Evolutionary conservation across 2,797 vertebrate genomes (phyloP).

Genomic region (Poeciliopsis presidionis): DNA sequence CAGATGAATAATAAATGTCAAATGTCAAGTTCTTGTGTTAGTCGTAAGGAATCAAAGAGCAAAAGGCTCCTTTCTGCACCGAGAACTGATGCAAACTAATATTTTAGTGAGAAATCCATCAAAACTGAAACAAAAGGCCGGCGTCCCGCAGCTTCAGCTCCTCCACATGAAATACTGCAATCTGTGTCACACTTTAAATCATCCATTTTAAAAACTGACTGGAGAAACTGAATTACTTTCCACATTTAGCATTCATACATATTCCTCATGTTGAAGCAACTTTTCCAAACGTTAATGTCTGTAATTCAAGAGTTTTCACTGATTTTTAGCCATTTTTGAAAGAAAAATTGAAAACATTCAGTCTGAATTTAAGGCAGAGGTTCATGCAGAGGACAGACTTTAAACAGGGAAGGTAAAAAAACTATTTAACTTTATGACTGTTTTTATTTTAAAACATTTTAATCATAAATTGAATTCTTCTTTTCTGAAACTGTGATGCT

Average conservation of each 20-base stretch:
- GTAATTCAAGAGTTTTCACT: background rate
- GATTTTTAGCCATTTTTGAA: background rate
- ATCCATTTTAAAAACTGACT: background rate
- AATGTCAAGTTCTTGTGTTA: background rate
- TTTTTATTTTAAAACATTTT: background rate
- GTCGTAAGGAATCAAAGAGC: slow-evolving; percentile 10
- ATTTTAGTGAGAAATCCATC: background rate
- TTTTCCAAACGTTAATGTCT: background rate
- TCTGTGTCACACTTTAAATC: background rate
- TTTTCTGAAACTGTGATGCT: background rate
- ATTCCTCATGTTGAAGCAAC: background rate
- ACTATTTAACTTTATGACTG: background rate
- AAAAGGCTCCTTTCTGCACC: background rate
- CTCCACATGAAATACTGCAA: background rate
- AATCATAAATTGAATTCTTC: background rate
- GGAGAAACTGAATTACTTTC: background rate
- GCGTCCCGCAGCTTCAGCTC: background rate
- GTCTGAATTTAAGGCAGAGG: background rate
- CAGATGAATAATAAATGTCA: slow-evolving; percentile 5
- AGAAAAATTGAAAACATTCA: background rate
- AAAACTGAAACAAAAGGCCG: background rate
- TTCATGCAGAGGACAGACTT: background rate
- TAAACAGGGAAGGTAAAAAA: background rate
- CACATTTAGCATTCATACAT: background rate
- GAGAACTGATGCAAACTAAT: slow-evolving; percentile 19